These are phyloP conservation scores for Rhinophrynus dorsalis DNA, from an alignment of 2,797 vertebrate genomes.

Conservation along the genomic window DNA sequence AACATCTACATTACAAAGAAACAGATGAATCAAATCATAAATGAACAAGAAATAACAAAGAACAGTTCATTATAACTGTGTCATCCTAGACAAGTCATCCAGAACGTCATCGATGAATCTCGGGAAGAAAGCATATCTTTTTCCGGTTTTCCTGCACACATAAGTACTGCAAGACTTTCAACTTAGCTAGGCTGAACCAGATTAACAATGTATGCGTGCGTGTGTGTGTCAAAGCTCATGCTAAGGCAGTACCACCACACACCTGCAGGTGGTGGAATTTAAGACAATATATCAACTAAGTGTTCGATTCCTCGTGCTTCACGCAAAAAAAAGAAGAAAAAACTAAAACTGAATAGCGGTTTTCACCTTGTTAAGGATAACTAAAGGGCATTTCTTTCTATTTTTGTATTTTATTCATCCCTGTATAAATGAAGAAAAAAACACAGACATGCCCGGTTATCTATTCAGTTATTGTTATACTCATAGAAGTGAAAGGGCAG, in stretches of 20 bases:
- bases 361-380: constrained; percentile 32
- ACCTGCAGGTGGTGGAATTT: not conserved
- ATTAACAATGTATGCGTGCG: not conserved
- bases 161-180: too few relatives aligned
- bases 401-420: constrained; percentile 46
- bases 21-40: too few relatives aligned
- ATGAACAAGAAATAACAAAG: too few relatives aligned
- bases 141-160: too few relatives aligned
- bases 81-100: too few relatives aligned
- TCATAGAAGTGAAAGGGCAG: not conserved
- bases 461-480: not conserved
- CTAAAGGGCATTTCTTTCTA: constrained; percentile 50
- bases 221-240: not conserved
- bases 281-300: not conserved
- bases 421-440: constrained; percentile 21
- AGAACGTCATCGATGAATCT: too few relatives aligned
- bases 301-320: constrained; percentile 9
- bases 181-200: not conserved
- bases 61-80: too few relatives aligned
- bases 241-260: not conserved
- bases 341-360: too few relatives aligned
- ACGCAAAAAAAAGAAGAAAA: constrained; percentile 29
- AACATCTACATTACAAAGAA: too few relatives aligned
- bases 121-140: too few relatives aligned
- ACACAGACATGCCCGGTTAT: constrained; percentile 1